Base-by-base conservation (phyloP, 2,888 invertebrate species). In the Drosophila ezoana region DNA sequence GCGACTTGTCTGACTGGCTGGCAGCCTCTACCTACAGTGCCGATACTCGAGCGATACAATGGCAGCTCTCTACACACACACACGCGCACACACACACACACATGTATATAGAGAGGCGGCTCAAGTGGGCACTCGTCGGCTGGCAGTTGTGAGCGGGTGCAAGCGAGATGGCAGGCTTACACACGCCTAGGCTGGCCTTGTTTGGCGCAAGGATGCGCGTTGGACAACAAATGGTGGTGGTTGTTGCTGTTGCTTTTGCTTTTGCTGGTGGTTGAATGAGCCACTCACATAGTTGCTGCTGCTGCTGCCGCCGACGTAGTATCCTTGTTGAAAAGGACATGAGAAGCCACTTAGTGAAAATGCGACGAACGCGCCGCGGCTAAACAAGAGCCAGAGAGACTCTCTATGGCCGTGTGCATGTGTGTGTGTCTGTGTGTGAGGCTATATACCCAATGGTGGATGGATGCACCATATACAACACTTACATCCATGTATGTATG, bases 301-400 rank as follows among this genome's bases (percentile, higher is more conserved):
- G 62, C 37, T 20, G 48, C 13, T 40, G 51, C 49, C 33, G 43
- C 40, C 40, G 64, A 49, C 45, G 71, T 74, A 49, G 78, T 87
- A 82, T 82, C 80, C 86, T 82, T 84, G 86, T 87, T 90, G 83
- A 88, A 90, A 91, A 91, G 92, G 91, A 91, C 91, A 91, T 90
- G 90, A 91, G 91, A 90, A 91, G 91, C 92, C 91, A 91, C 91
- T 91, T 91, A 91, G 90, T 80, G 73, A 80, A 88, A 84, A 86
- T 85, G 79, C 79, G 80, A 67, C 62, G 61, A 78, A 65, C 68
- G 69, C 73, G 71, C 58, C 69, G 71, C 67, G 67, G 75, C 83
- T 75, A 82, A 85, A 82, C 86, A 82, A 82, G 67, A 73, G 53
- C 62, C 81, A 72, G 72, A 87, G 79, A 79, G 87, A 65, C 87